Conservation (phyloP, 1,140 invertebrate species). For the Pentalonia nigronervosa region DNA sequence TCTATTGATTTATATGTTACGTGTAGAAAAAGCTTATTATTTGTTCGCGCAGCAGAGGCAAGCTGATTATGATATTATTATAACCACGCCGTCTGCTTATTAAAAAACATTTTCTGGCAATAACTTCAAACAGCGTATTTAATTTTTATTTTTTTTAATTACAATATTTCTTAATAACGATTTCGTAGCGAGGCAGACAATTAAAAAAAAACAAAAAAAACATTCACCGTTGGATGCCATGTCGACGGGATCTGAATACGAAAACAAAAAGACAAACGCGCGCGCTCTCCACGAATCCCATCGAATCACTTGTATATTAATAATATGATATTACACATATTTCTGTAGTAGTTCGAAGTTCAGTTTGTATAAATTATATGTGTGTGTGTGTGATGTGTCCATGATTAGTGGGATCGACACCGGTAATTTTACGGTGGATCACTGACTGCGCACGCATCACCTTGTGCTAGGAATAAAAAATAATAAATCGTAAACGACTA, state of each 20-base stretch:
- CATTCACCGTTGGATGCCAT: background rate
- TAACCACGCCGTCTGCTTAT: background rate
- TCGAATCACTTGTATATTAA: background rate
- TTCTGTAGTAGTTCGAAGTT: background rate
- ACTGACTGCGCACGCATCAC: background rate
- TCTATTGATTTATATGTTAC: background rate
- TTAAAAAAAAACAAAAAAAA: background rate
- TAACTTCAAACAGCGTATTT: background rate
- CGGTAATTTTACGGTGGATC: slow-evolving; percentile 33
- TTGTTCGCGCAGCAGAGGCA: background rate
- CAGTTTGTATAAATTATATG: background rate
- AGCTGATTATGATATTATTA: slow-evolving; percentile 5
- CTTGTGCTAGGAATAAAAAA: background rate
- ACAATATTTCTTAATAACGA: slow-evolving; percentile 34
- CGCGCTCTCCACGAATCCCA: background rate
- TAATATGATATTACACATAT: background rate
- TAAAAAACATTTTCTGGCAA: slow-evolving; percentile 15
- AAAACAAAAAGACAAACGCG: slow-evolving; percentile 25
- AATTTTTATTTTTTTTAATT: slow-evolving; percentile 30
- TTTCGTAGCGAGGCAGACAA: background rate
- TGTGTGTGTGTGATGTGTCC: background rate
- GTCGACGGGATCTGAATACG: background rate
- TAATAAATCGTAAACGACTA: slow-evolving; percentile 34
- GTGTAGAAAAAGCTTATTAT: background rate
- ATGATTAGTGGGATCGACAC: background rate